Percentiles rank a stretch among this genome's conserved stretches.
Conservation (phyloP, 2,113 vertebrate species). For the Cebidichthys violaceus region DNA sequence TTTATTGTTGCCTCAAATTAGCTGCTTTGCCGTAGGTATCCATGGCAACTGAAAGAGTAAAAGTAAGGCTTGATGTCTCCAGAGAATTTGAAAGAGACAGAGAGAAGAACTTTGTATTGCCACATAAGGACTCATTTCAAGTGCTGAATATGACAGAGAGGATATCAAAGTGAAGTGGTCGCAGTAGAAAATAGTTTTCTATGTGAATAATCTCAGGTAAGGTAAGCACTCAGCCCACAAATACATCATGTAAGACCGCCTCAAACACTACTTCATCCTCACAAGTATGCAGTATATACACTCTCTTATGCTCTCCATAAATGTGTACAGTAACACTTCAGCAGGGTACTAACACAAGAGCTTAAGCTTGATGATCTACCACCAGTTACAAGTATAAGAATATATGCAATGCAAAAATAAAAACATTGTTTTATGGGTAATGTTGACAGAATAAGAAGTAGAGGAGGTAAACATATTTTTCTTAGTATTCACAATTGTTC, state of each 20-base stretch:
- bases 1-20: constrained; percentile 76
- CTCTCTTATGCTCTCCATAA: neutral
- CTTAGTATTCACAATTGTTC: neutral
- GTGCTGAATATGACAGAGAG: constrained; percentile 62
- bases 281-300: constrained; percentile 9
- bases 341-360: constrained; percentile 2
- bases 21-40: constrained; percentile 74
- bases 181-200: constrained; percentile 18
- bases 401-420: neutral
- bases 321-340: constrained; percentile 42
- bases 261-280: constrained; percentile 34
- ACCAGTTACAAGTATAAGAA: neutral
- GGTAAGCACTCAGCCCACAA: constrained; percentile 33
- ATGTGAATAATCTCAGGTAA: constrained; percentile 36
- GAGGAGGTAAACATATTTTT: neutral
- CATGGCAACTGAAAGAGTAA: constrained; percentile 82
- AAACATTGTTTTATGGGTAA: neutral
- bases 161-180: constrained; percentile 57
- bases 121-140: constrained; percentile 64
- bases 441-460: neutral
- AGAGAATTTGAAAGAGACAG: constrained; percentile 74
- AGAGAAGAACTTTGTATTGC: constrained; percentile 70
- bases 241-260: constrained; percentile 32
- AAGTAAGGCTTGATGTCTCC: constrained; percentile 77
- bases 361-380: constrained; percentile 11